phyloP scores from a whole-genome alignment of 2,113 vertebrate species.

The Sapayoa aenigma region DNA sequence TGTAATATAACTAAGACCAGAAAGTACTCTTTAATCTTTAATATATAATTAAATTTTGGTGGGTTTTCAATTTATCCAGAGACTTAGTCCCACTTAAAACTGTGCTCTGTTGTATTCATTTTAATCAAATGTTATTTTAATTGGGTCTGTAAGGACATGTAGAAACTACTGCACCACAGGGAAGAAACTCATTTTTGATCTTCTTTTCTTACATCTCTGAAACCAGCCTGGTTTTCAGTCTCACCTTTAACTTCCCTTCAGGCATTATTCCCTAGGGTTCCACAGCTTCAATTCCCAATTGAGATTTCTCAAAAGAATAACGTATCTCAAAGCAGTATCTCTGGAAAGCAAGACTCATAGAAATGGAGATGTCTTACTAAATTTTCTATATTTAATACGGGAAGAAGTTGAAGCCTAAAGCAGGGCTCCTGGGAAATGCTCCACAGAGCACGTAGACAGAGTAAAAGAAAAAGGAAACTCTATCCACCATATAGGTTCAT shows the following conservation, averaged over 20 bases:
- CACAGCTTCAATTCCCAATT: neutral
- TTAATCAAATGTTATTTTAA: constrained; percentile 63
- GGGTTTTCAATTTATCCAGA: constrained; percentile 46
- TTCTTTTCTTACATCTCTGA: constrained; percentile 6
- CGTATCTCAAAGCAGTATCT: neutral
- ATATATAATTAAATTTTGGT: constrained; percentile 53
- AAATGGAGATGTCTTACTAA: neutral
- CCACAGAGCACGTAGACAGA: fast-evolving
- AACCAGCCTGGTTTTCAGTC: neutral
- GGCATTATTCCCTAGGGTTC: neutral
- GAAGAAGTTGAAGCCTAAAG: neutral
- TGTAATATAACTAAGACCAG: constrained; percentile 1
- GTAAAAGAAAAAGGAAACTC: neutral
- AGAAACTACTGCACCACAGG: neutral
- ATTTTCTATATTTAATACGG: neutral
- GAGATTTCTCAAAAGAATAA: neutral
- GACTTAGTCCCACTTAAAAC: neutral
- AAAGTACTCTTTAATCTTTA: constrained; percentile 47
- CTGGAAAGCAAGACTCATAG: neutral
- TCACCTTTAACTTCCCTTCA: constrained; percentile 43
- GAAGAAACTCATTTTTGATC: constrained; percentile 49
- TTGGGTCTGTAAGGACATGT: constrained; percentile 53
- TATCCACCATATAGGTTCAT: neutral
- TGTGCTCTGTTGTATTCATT: constrained; percentile 35
- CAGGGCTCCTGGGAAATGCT: neutral